These are phyloP conservation scores for Euplagia quadripunctaria DNA, from an alignment of 2,888 invertebrate genomes.

Conservation along the genomic window DNA sequence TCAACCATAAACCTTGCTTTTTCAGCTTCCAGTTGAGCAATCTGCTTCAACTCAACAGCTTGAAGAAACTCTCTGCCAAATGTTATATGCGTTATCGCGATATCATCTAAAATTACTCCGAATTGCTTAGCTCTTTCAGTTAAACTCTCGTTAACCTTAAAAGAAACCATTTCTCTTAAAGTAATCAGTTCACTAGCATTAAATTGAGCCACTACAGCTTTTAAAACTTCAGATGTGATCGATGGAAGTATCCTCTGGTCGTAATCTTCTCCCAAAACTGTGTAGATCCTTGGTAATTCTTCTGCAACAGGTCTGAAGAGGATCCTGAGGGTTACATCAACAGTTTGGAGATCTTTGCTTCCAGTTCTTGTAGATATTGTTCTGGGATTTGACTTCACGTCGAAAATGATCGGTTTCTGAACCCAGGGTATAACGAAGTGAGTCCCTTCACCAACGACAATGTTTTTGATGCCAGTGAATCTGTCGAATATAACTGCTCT, in stretches of 20 bases:
- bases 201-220: constrained; percentile 98
- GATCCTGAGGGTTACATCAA: constrained; percentile 97
- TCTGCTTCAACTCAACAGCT: constrained; percentile 98
- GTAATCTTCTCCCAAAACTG: constrained; percentile 96
- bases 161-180: constrained; percentile 92
- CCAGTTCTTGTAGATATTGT: constrained; percentile 97
- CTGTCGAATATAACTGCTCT: constrained; percentile 98
- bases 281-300: constrained; percentile 95
- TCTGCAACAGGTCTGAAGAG: constrained; percentile 95
- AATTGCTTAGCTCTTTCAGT: constrained; percentile 47
- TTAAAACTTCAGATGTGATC: constrained; percentile 98
- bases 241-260: constrained; percentile 98
- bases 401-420: constrained; percentile 96
- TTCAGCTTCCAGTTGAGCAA: constrained; percentile 98
- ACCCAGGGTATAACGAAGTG: constrained; percentile 99
- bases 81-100: constrained; percentile 37
- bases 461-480: constrained; percentile 94
- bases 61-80: constrained; percentile 93
- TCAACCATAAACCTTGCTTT: constrained; percentile 97
- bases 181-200: constrained; percentile 98
- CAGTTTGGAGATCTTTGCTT: constrained; percentile 98
- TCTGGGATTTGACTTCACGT: constrained; percentile 95
- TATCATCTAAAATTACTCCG: constrained; percentile 46
- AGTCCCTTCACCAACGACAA: constrained; percentile 97
- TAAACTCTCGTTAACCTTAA: constrained; percentile 41